phyloP scores from a whole-genome alignment of 35 echinoderm and acorn worm species.

The Diadema setosum region DNA sequence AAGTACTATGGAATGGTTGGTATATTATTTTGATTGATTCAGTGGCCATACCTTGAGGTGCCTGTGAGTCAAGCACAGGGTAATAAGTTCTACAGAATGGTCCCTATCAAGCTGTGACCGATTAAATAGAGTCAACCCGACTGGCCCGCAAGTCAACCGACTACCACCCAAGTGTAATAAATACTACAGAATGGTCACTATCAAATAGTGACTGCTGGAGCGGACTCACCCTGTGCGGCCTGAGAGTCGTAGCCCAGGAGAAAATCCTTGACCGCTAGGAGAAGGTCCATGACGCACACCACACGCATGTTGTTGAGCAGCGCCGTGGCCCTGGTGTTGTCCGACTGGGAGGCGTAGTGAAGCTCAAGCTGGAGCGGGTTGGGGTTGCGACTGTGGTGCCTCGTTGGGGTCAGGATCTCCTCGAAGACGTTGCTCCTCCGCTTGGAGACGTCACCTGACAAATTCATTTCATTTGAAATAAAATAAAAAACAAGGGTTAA shows the following conservation, averaged over 20 bases:
- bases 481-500: too few relatives aligned
- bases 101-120: too few relatives aligned
- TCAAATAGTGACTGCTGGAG: not conserved
- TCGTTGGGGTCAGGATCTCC: slow-evolving; percentile 84
- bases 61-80: too few relatives aligned
- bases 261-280: slow-evolving; percentile 91
- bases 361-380: slow-evolving; percentile 95
- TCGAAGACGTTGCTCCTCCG: slow-evolving; percentile 63
- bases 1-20: too few relatives aligned
- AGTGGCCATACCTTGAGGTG: too few relatives aligned
- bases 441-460: not conserved
- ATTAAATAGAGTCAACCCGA: too few relatives aligned
- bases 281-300: slow-evolving; percentile 81
- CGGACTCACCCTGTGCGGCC: not conserved
- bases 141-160: too few relatives aligned
- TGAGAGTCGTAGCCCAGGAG: slow-evolving; percentile 74
- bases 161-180: too few relatives aligned
- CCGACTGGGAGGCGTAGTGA: slow-evolving; percentile 63
- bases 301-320: slow-evolving; percentile 98
- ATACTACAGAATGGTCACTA: not conserved
- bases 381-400: slow-evolving; percentile 77
- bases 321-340: slow-evolving; percentile 64
- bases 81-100: too few relatives aligned
- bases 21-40: too few relatives aligned
- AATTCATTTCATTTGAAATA: too few relatives aligned